phyloP scores from a whole-genome alignment of 2,797 vertebrate genomes.

The Coregonus suidteri region DNA sequence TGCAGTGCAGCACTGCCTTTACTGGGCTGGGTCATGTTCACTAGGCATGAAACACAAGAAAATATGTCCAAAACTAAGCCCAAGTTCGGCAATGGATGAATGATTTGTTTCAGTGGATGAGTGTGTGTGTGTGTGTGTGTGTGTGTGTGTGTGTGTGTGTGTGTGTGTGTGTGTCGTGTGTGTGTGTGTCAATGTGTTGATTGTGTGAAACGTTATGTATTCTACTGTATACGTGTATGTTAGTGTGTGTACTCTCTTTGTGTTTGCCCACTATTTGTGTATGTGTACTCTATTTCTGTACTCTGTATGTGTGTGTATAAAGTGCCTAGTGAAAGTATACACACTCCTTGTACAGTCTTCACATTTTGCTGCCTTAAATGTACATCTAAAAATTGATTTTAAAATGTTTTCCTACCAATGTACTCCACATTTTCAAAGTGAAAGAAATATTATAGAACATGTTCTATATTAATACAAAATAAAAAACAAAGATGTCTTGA shows the following conservation, averaged over 20 bases:
- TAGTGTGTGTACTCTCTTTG: neutral
- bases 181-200: neutral
- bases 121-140: neutral
- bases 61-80: neutral
- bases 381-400: no score
- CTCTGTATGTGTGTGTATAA: no score
- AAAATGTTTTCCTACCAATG: no score
- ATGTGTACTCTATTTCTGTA: no score
- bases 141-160: neutral
- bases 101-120: neutral
- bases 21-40: neutral
- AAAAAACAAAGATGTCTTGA: no score
- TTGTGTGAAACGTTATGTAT: neutral
- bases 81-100: neutral
- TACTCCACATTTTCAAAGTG: no score
- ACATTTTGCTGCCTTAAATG: no score
- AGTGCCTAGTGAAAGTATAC: no score
- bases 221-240: conserved; percentile 4
- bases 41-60: neutral
- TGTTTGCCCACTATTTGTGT: no score
- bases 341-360: no score
- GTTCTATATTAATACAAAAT: no score
- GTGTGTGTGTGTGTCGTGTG: neutral
- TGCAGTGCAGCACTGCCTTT: neutral
- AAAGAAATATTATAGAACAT: no score